Evolutionary conservation across 2,113 vertebrate genomes (phyloP), one percentile per base, ranked within the genome.

Genomic region (Cettia cetti): DNA sequence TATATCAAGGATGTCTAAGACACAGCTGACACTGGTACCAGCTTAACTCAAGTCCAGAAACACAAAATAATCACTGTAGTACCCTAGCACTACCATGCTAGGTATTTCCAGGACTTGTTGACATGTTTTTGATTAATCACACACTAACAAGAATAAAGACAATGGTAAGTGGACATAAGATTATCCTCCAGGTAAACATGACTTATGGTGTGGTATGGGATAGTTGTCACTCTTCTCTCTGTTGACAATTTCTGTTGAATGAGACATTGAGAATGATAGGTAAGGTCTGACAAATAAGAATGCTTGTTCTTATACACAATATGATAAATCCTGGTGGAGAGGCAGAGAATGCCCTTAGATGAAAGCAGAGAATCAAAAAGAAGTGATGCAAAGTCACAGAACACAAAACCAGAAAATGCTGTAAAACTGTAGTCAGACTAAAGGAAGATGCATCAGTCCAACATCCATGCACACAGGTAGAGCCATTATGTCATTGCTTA

Each of bases 231-330:
- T 42, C 45, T 57, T 42, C n/a, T 35, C 4, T 53, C 19, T 27
- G 40, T 26, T 18, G 39, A 20, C 15, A 53, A 8, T 39, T 72
- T 77, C 44, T 60, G 19, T 72, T 64, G 21, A 47, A 11, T 24
- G 7, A 81, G 37, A 53, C 1, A 2, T 14, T 79, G 69, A 59
- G 15, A 68, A 31, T 22, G 6, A 37, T 45, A 0, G 0, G 40
- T n/a, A 80, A 76, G 22, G 26, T 76, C 44, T 71, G n/a, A 53
- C 11, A 70, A n/a, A 50, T 6, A 85, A 16, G 4, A 66, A 12
- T 30, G 3, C 2, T 81, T 93, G 11, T 69, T 35, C 30, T 65
- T 65, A 33, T 4, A 26, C 10, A 6, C 2, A 17, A 13, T 37
- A 21, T 42, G 30, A 50, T 60, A 77, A 91, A 60, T 3, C 10